phyloP scores from a whole-genome alignment of 1,140 invertebrate genomes.

The Euwallacea similis region DNA sequence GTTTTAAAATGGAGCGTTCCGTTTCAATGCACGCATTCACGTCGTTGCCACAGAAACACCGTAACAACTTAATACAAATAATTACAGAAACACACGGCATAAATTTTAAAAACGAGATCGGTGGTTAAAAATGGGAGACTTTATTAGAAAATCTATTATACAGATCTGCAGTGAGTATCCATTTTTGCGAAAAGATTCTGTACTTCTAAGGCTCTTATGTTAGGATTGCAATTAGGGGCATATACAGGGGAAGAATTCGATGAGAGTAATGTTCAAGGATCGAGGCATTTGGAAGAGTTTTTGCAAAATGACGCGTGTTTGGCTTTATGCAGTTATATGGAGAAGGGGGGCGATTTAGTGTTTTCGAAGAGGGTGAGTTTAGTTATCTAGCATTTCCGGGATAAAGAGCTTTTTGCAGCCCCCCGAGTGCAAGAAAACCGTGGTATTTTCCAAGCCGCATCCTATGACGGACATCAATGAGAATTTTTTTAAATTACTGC shows the following conservation, averaged over 20 bases:
- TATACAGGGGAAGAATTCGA: constrained; percentile 39
- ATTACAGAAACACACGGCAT: neutral
- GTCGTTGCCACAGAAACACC: too few species aligned
- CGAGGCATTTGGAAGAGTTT: constrained; percentile 40
- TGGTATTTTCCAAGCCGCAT: constrained; percentile 22
- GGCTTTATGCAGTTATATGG: constrained; percentile 40
- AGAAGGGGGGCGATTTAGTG: constrained; percentile 28
- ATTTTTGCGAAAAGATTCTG: neutral
- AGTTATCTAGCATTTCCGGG: neutral
- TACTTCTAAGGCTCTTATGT: too few species aligned
- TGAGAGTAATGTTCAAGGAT: constrained; percentile 38
- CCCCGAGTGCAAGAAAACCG: constrained; percentile 13
- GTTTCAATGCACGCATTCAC: too few species aligned
- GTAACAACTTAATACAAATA: too few species aligned
- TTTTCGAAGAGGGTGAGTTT: constrained; percentile 34
- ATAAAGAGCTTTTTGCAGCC: constrained; percentile 14
- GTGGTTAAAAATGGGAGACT: neutral
- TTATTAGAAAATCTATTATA: neutral
- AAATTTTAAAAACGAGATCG: neutral
- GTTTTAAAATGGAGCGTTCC: too few species aligned
- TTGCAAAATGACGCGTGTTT: constrained; percentile 39
- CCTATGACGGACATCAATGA: neutral
- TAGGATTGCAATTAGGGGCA: constrained; percentile 42
- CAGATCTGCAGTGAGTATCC: constrained; percentile 9
- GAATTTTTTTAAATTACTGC: constrained; percentile 22